Evolutionary conservation across 1,140 invertebrate genomes (phyloP), one percentile per base, ranked within the genome.

Genomic region (Sitophilus oryzae): DNA sequence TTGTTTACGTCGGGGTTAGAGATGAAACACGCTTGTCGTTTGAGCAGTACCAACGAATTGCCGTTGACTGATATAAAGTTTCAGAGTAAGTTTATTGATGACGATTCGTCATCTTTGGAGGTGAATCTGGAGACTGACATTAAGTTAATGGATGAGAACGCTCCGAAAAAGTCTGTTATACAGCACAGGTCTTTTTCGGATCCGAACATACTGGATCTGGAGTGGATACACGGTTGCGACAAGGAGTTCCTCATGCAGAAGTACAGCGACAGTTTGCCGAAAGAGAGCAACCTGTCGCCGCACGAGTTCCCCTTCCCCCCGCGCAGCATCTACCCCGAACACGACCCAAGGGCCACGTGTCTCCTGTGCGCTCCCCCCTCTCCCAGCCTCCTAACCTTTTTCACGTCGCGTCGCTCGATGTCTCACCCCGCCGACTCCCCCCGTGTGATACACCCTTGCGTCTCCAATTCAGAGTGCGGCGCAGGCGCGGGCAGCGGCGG

Each of bases 11-110:
- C 64, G 0, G 60, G 65, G 18, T 52, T 64, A 48, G 55, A 59
- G 21, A 50, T 18, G 16, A 44, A 69, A 43, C 71, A 74, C 59
- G 78, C 76, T 1, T 74, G 76, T n/a, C 59, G 54, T 51, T 15
- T 30, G 9, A 65, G 63, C 56, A 68, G 63, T 11, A 81, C 79
- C 41, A 82, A 81, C 69, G 79, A 81, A 68, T 65, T 81, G 58
- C 79, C 79, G 25, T 66, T 81, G 51, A 79, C 78, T 43, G 77
- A 78, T 58, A 76, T 80, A 53, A 71, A 67, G 61, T 74, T 75
- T 63, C 34, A 30, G 15, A 59, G 38, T 50, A 40, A 25, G 9
- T 53, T 46, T 5, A 61, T 55, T 53, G 61, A 61, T 43, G 59
- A 47, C n/a, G 64, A 66, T 42, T 57, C 65, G 42, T 16, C 53